Evolutionary conservation across 2,113 vertebrate genomes (phyloP), one percentile per base, ranked within the genome.

Genomic region (Shinisaurus crocodilurus): DNA sequence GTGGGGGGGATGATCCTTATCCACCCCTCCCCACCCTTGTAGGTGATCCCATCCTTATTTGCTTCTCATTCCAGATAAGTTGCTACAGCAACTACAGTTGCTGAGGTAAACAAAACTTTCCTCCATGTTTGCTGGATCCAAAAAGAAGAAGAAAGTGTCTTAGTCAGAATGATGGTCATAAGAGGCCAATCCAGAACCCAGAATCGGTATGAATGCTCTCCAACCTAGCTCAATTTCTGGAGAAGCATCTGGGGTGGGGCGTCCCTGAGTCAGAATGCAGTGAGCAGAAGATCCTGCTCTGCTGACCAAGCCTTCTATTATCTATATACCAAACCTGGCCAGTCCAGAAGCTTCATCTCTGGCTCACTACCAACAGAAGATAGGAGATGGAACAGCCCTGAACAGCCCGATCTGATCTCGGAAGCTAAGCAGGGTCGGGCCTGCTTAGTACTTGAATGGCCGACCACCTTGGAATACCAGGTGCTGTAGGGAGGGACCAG

Each of bases 1-100:
- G 16, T 23, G 80, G 40, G 10, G 16, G 0, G 29, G 8, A 40
- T 54, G 37, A 25, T 15, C 85, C n/a, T 48, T 57, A 3, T 70
- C 74, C 32, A 8, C 0, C 25, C 29, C 5, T 1, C 9, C 1
- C 29, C 80, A 23, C 32, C 60, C 3, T 16, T 74, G 67, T 67
- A 54, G 25, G 20, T 40, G 70, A 20, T 40, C 18, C 60, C 83
- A 54, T 23, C 65, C 67, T 12, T 65, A 79, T 15, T 20, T n/a
- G 72, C 48, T 25, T 65, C 86, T 29, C 45, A 91, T 86, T 90
- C 54, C 83, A 6, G 77, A 91, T 86, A 76, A 60, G 50, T 76
- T 2, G 6, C 27, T 81, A 13, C 4, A 54, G 29, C 34, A n/a
- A 16, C 50, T 54, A 5, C 54, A 5, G 54, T 54, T 54, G 54